Evolutionary conservation across 2,888 invertebrate species (phyloP).

Genomic region (Aleiodes alternator): DNA sequence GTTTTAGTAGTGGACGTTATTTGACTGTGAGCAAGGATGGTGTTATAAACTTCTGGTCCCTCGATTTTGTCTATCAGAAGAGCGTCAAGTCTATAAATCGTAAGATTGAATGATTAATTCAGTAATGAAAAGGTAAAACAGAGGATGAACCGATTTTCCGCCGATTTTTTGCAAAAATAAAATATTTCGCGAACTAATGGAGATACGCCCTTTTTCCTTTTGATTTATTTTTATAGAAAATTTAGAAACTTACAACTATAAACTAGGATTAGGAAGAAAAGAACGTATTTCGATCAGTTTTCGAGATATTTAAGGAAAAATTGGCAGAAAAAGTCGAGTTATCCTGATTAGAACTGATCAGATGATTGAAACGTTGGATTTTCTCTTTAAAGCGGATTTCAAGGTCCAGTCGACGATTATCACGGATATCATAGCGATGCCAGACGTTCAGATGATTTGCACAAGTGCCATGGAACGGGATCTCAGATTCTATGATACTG

Average conservation of each 20-base stretch:
- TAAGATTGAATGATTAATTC: constrained; percentile 70
- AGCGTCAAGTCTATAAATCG: constrained; percentile 81
- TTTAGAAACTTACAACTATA: too few relatives aligned
- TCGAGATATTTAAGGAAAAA: too few relatives aligned
- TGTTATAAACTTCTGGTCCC: constrained; percentile 85
- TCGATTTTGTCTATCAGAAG: constrained; percentile 82
- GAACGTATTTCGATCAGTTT: too few relatives aligned
- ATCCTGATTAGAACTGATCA: neutral
- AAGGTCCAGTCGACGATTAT: constrained; percentile 84
- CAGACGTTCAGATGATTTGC: constrained; percentile 87
- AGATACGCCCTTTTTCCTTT: too few relatives aligned
- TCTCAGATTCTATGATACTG: constrained; percentile 87
- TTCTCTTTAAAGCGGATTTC: constrained; percentile 76
- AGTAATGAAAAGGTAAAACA: too few relatives aligned
- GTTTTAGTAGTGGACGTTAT: constrained; percentile 82
- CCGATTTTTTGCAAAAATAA: too few relatives aligned
- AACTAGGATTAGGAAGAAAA: too few relatives aligned
- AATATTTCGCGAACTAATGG: too few relatives aligned
- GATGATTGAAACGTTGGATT: neutral
- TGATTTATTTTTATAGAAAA: too few relatives aligned
- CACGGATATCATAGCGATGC: constrained; percentile 84
- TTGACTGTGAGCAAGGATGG: constrained; percentile 87
- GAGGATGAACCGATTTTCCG: too few relatives aligned
- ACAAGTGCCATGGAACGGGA: constrained; percentile 87
- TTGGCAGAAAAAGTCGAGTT: too few relatives aligned